Evolutionary conservation across 2,113 vertebrate species (phyloP).

Genomic region (Gadus macrocephalus): DNA sequence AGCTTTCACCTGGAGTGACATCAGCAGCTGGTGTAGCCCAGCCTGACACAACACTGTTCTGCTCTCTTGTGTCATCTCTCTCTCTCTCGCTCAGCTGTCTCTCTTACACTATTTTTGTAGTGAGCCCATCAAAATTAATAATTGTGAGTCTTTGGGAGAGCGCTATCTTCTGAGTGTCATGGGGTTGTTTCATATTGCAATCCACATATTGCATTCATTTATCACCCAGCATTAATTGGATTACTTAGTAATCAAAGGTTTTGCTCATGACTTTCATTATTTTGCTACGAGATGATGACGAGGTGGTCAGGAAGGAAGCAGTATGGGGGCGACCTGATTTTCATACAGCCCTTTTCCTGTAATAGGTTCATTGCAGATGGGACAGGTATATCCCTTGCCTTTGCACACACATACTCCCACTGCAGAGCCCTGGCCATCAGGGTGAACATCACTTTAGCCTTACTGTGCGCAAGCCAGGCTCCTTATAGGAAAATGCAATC

Average conservation of each 20-base stretch:
- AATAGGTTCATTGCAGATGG: constrained; percentile 31
- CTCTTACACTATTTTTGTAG: constrained; percentile 28
- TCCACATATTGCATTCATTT: no score
- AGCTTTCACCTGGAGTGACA: constrained; percentile 63
- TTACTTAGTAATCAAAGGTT: no score
- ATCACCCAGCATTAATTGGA: no score
- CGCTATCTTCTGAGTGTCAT: no score
- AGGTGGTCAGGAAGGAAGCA: constrained; percentile 19
- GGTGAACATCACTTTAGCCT: background rate
- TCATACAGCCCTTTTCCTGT: background rate
- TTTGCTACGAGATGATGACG: background rate
- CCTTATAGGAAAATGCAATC: background rate
- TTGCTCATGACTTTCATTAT: no score
- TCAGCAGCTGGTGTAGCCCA: constrained; percentile 57
- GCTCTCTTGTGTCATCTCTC: constrained; percentile 16
- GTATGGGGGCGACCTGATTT: background rate
- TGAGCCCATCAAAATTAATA: constrained; percentile 42
- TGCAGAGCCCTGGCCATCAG: constrained; percentile 22
- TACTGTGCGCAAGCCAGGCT: background rate
- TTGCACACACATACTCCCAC: constrained; percentile 25
- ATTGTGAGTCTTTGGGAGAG: no score
- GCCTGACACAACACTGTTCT: constrained; percentile 21
- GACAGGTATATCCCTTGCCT: constrained; percentile 19
- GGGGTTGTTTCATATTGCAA: no score
- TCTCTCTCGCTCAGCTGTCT: constrained; percentile 7